Evolutionary conservation across 2,888 invertebrate species (phyloP).

Genomic region (Coenonympha arcania): DNA sequence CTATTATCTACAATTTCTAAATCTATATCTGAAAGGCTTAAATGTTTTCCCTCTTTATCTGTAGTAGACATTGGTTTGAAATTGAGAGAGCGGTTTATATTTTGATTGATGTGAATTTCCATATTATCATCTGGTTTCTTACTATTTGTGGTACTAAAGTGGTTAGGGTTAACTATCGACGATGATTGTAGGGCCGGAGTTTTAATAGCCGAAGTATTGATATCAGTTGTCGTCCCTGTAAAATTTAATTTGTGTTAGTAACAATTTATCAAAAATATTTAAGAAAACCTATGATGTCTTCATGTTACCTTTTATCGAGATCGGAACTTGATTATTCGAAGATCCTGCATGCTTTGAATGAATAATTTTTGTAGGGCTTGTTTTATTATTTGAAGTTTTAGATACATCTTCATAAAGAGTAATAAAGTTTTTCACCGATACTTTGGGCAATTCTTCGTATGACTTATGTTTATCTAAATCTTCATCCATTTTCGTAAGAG

Average conservation of each 20-base stretch:
- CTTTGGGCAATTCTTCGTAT: constrained; percentile 62
- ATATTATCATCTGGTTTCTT: constrained; percentile 28
- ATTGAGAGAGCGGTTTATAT: constrained; percentile 39
- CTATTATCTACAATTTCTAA: constrained; percentile 63
- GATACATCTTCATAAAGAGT: constrained; percentile 61
- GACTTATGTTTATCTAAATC: constrained; percentile 61
- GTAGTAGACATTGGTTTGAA: constrained; percentile 35
- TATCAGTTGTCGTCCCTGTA: constrained; percentile 28
- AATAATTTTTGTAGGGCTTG: constrained; percentile 19
- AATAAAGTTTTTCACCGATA: constrained; percentile 62
- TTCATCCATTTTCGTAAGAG: constrained; percentile 37
- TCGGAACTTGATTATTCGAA: constrained; percentile 38
- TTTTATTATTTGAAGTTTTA: constrained; percentile 37
- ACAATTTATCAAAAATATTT: not conserved
- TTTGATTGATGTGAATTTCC: constrained; percentile 29
- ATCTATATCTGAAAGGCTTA: constrained; percentile 63
- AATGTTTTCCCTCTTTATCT: constrained; percentile 47
- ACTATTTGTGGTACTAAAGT: not conserved
- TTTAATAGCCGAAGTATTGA: constrained; percentile 4
- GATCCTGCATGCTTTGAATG: constrained; percentile 37
- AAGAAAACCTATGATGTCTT: too few species aligned
- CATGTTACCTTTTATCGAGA: constrained; percentile 55
- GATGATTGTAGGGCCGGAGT: not conserved
- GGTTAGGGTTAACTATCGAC: not conserved
- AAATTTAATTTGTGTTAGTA: constrained; percentile 7